phyloP scores from a whole-genome alignment of 2,888 invertebrate species.

The Amitus sp. region DNA sequence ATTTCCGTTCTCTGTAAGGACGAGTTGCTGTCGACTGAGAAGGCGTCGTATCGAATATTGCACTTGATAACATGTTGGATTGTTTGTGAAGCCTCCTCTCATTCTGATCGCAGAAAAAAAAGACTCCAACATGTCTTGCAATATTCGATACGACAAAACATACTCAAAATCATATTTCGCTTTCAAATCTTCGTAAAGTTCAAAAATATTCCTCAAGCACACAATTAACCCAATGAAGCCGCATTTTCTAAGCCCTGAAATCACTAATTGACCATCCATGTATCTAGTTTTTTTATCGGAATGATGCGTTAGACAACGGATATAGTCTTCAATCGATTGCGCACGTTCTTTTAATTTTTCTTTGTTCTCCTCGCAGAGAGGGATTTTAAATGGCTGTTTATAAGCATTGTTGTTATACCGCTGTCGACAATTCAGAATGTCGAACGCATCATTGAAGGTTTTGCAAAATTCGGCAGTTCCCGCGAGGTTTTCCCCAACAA shows the following conservation, averaged over 20 bases:
- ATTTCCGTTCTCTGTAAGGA: background rate
- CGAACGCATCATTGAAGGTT: slow-evolving; percentile 1
- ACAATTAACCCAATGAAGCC: background rate
- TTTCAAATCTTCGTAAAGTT: background rate
- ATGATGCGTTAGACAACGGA: background rate
- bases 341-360: background rate
- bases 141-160: background rate
- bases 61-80: background rate
- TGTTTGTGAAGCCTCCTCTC: background rate
- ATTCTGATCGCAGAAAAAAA: slow-evolving; percentile 1
- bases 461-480: slow-evolving; percentile 3
- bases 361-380: background rate
- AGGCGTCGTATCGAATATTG: background rate
- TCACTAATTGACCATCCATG: background rate
- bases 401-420: background rate
- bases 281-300: background rate
- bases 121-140: background rate
- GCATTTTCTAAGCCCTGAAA: background rate
- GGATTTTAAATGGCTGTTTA: background rate
- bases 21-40: background rate
- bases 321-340: background rate
- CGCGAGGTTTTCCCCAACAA: background rate
- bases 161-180: background rate
- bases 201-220: background rate
- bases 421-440: slow-evolving; percentile 1